Base-by-base conservation (phyloP, 2,797 vertebrate species). In the Notolepis coatsorum region DNA sequence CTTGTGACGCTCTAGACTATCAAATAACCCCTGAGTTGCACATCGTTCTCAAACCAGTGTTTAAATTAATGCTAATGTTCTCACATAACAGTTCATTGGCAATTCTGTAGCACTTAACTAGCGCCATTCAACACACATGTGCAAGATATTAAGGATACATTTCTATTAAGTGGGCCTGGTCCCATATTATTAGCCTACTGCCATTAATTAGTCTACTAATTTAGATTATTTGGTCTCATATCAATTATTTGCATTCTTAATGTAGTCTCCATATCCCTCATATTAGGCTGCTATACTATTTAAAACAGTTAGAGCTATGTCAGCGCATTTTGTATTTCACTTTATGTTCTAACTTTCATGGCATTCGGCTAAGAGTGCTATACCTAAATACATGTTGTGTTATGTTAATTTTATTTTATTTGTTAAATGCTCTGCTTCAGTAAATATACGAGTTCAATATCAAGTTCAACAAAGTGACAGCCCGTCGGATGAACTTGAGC, bases 81-180 rank as follows among this genome's bases (percentile, higher is more conserved):
- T 91, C 88, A 88, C 77, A 87, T 89, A 86, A 84, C 89, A 86
- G 84, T 56, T 65, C 73, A 67, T 52, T 81, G 79, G 84, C 82
- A 75, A 42, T 64, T 81, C 65, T 84, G 73, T 43, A 25, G 61
- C 68, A 51, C 46, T 59, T 57, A 66, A 54, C 54, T 27, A 38
- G 28, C 46, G 15, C n/a, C 64, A 15, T 54, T 49, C 65, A 73
- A 61, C 70, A 71, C 72, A 42, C 79, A 80, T 43, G 51, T 74
- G 78, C 68, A 66, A 53, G 37, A 47, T 31, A 57, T 45, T 39
- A 51, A 50, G 72, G 67, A 42, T 17, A 42, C 61, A 3, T 37
- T 51, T 57, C 60, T 47, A 23, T 33, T 46, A 24, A 15, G 24
- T 52, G 7, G 3, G 7, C 3, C 24, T 9, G 17, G 7, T 48